These are phyloP conservation scores for Egretta garzetta DNA, from an alignment of 2,113 vertebrate genomes.

Conservation along the genomic window DNA sequence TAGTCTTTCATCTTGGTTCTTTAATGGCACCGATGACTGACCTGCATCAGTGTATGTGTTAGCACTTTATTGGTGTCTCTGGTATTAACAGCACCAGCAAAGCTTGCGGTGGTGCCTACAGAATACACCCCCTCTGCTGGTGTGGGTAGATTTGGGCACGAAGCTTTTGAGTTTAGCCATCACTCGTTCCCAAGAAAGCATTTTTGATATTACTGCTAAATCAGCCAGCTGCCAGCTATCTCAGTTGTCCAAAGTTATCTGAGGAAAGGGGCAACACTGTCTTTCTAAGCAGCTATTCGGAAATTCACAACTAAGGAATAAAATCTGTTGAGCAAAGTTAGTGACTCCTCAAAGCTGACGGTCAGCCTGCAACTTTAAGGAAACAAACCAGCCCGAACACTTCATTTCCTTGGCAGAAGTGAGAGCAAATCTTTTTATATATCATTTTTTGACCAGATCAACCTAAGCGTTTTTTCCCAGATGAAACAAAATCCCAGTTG, in stretches of 20 bases:
- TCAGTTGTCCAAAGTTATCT: background rate
- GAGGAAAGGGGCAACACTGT: background rate
- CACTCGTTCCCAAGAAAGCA: background rate
- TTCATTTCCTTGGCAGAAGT: background rate
- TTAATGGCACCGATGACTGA: background rate
- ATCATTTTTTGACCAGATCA: background rate
- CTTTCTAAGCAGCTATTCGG: background rate
- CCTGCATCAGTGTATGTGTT: background rate
- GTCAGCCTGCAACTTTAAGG: background rate
- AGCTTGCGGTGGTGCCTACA: background rate
- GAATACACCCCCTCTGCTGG: background rate
- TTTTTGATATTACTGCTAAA: background rate
- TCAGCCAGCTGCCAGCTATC: background rate
- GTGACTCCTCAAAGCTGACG: background rate
- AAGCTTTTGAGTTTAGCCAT: background rate
- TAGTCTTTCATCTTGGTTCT: background rate
- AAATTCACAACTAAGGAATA: background rate
- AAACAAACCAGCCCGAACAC: background rate
- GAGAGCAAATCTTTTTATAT: background rate
- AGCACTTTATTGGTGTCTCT: fast-evolving
- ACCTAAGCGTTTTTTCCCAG: background rate
- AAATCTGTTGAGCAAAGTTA: background rate
- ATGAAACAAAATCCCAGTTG: background rate
- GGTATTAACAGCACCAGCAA: background rate
- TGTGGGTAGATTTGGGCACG: background rate